phyloP scores from a whole-genome alignment of 2,888 invertebrate species.

The Abscondita cerata region DNA sequence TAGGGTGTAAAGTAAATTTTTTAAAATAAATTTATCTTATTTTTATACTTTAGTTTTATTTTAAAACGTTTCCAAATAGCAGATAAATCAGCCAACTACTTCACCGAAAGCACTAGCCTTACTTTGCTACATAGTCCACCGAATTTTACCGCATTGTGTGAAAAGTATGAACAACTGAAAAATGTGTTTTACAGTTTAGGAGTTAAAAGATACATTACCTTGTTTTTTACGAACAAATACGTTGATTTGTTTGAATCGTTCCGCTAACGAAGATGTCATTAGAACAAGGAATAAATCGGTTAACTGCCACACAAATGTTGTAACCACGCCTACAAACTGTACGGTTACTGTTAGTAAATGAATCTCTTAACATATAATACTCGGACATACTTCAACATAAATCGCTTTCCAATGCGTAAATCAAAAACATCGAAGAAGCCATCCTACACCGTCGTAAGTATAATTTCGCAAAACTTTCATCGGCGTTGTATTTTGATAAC shows the following conservation, averaged over 20 bases:
- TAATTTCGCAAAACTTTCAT: conserved; percentile 2
- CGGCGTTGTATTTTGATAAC: neutral
- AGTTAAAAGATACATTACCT: conserved; percentile 6
- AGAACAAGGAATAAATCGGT: conserved; percentile 25
- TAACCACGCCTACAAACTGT: conserved; percentile 17
- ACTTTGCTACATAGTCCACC: too few relatives aligned
- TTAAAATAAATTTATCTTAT: too few relatives aligned
- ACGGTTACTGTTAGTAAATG: too few relatives aligned
- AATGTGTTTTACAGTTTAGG: too few relatives aligned
- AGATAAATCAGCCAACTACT: too few relatives aligned
- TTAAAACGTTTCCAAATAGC: too few relatives aligned
- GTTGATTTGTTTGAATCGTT: conserved; percentile 27
- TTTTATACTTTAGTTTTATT: too few relatives aligned
- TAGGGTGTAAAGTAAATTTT: too few relatives aligned
- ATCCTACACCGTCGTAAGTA: neutral
- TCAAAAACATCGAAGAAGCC: conserved; percentile 11
- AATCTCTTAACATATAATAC: too few relatives aligned
- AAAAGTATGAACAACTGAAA: too few relatives aligned
- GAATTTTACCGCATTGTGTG: too few relatives aligned
- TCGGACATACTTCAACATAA: conserved; percentile 10
- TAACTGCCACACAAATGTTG: conserved; percentile 31
- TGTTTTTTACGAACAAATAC: neutral
- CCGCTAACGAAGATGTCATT: conserved; percentile 20
- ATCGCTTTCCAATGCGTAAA: conserved; percentile 10
- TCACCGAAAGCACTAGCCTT: too few relatives aligned